Evolutionary conservation across 2,113 vertebrate species (phyloP).

Genomic region (Cryptotis parvus): DNA sequence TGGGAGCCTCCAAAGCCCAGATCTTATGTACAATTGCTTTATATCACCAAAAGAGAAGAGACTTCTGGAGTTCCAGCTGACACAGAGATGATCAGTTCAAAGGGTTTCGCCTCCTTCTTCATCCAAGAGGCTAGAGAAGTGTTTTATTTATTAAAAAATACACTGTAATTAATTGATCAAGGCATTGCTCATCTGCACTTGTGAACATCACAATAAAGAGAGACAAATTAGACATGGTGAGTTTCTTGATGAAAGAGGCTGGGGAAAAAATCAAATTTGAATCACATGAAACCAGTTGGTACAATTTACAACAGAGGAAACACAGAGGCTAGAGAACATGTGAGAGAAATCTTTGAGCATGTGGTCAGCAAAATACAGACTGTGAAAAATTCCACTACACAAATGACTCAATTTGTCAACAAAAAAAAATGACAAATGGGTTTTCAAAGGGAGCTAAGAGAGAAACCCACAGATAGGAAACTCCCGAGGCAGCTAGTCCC

Average conservation of each 20-base stretch:
- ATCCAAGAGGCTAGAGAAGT: not conserved
- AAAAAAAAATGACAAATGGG: not conserved
- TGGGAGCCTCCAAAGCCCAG: constrained; percentile 28
- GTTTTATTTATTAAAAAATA: not conserved
- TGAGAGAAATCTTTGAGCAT: not conserved
- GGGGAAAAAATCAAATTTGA: not conserved
- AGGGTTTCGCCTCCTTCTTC: not conserved
- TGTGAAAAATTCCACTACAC: not conserved
- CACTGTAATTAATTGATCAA: not conserved
- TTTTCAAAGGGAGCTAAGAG: not conserved
- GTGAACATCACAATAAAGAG: not conserved
- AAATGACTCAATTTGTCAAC: not conserved
- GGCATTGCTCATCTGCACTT: not conserved
- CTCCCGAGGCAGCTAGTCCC: not conserved
- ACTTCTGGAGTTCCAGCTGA: not conserved
- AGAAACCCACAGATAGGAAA: not conserved
- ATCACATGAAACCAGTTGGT: not conserved
- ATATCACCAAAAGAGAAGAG: not conserved
- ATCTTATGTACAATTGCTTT: not conserved
- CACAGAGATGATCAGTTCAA: not conserved
- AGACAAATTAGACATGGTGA: not conserved
- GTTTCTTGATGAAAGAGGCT: not conserved
- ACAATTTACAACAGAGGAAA: not conserved
- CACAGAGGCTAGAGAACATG: not conserved
- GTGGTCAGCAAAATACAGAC: not conserved